Evolutionary conservation across 2,888 invertebrate genomes (phyloP).

Genomic region (Pterostichus niger): DNA sequence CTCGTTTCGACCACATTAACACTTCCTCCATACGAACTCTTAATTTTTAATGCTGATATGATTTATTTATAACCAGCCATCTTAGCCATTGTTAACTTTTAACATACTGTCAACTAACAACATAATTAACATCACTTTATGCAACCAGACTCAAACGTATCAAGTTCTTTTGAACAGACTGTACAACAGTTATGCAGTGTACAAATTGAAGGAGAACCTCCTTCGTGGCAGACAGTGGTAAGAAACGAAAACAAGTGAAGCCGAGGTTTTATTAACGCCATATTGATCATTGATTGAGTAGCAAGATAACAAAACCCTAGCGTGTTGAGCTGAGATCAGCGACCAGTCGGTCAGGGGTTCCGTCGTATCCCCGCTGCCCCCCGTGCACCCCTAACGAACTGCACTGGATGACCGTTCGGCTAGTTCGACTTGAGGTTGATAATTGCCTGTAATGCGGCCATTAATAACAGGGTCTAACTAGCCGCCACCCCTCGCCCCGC

Average conservation of each 20-base stretch:
- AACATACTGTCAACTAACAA: too few relatives aligned
- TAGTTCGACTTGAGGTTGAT: slow-evolving; percentile 63
- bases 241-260: slow-evolving; percentile 22
- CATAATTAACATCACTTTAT: too few relatives aligned
- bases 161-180: too few relatives aligned
- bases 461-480: slow-evolving; percentile 62
- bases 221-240: slow-evolving; percentile 3
- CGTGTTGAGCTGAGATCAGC: slow-evolving; percentile 63
- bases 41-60: too few relatives aligned
- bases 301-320: slow-evolving; percentile 52
- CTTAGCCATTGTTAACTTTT: too few relatives aligned
- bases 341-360: slow-evolving; percentile 33
- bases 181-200: too few relatives aligned
- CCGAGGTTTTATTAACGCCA: slow-evolving; percentile 23
- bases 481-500: slow-evolving; percentile 7
- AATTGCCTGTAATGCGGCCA: slow-evolving; percentile 66
- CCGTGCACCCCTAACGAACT: slow-evolving; percentile 8
- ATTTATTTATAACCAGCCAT: too few relatives aligned
- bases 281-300: slow-evolving; percentile 65
- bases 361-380: slow-evolving; percentile 1
- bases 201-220: too few relatives aligned
- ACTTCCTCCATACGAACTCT: too few relatives aligned
- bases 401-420: slow-evolving; percentile 55
- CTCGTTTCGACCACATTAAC: too few relatives aligned
- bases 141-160: too few relatives aligned